Percentiles rank a stretch among this genome's conserved stretches.
Conservation (phyloP, 1,140 invertebrate genomes). For the Micrasema minimum region DNA sequence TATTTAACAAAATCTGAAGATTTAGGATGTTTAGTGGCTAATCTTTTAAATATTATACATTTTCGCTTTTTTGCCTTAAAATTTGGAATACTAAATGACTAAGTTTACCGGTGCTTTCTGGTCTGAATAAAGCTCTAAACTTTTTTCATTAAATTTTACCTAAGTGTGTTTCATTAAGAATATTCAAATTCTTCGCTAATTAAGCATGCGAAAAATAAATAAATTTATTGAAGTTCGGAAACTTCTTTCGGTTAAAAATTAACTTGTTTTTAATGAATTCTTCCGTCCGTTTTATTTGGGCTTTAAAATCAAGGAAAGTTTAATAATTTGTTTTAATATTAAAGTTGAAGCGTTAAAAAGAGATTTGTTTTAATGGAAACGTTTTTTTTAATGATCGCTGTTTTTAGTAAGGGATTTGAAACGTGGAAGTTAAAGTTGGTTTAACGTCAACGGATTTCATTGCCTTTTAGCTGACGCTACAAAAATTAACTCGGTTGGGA, state of each 20-base stretch:
- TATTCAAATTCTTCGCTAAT: conserved; percentile 25
- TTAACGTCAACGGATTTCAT: too few relatives aligned
- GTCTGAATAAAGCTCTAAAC: background rate
- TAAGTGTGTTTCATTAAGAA: conserved; percentile 29
- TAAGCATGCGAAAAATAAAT: conserved; percentile 29
- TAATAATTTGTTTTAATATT: too few relatives aligned
- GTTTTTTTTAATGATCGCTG: too few relatives aligned
- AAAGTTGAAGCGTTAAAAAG: too few relatives aligned
- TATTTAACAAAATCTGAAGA: too few relatives aligned
- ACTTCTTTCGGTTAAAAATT: conserved; percentile 2
- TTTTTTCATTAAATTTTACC: conserved; percentile 29
- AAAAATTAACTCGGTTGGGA: conserved; percentile 1
- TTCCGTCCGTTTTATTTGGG: background rate
- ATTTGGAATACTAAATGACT: conserved; percentile 24
- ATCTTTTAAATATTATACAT: too few relatives aligned
- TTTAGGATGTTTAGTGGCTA: too few relatives aligned
- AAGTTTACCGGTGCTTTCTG: conserved; percentile 15
- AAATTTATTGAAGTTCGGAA: background rate
- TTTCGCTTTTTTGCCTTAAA: conserved; percentile 16
- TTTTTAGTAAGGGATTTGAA: too few relatives aligned
- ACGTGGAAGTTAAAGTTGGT: too few relatives aligned
- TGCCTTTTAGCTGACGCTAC: conserved; percentile 16
- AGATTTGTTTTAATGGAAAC: too few relatives aligned
- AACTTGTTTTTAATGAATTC: conserved; percentile 8
- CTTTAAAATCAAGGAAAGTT: too few relatives aligned